A percentile compares a stretch with the other conserved stretches of the same genome.
Evolutionary conservation across 92 coral and sea anemone species (phyloP).

Genomic region (Phenganax subtilis): DNA sequence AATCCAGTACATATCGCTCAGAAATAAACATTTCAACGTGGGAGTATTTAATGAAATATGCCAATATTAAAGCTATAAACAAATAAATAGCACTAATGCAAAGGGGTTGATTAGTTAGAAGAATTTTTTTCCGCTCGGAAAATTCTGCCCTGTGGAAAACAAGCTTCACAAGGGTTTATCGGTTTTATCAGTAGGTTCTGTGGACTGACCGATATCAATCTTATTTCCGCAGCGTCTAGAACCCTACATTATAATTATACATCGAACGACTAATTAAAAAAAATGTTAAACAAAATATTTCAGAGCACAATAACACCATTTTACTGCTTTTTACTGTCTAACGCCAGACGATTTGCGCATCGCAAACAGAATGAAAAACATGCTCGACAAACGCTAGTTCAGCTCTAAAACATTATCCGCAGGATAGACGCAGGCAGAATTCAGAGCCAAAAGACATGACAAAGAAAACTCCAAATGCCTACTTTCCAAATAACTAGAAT

Average conservation of each 20-base stretch:
- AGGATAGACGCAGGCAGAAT: too few species aligned
- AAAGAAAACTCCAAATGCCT: too few species aligned
- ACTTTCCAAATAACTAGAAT: too few species aligned
- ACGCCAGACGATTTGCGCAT: too few species aligned
- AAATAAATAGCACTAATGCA: background rate
- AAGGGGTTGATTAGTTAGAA: constrained; percentile 9
- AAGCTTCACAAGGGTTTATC: too few species aligned
- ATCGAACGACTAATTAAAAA: background rate
- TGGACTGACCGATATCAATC: constrained; percentile 16
- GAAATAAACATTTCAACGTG: constrained; percentile 11
- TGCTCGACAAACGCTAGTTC: too few species aligned
- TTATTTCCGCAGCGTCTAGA: background rate
- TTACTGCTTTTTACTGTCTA: too few species aligned
- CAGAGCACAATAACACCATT: background rate
- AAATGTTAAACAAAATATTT: background rate
- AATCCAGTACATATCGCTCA: background rate
- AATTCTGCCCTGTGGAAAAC: too few species aligned
- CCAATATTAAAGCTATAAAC: constrained; percentile 8
- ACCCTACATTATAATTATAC: background rate
- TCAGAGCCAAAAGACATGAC: too few species aligned
- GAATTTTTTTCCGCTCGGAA: too few species aligned
- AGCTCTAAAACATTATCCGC: too few species aligned
- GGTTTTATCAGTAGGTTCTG: background rate
- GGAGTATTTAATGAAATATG: constrained; percentile 8
- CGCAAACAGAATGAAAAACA: too few species aligned